Percentiles rank a stretch among this genome's conserved stretches.
These are phyloP conservation scores for Sitta europaea DNA, from an alignment of 2,113 vertebrate genomes.

Conservation along the genomic window DNA sequence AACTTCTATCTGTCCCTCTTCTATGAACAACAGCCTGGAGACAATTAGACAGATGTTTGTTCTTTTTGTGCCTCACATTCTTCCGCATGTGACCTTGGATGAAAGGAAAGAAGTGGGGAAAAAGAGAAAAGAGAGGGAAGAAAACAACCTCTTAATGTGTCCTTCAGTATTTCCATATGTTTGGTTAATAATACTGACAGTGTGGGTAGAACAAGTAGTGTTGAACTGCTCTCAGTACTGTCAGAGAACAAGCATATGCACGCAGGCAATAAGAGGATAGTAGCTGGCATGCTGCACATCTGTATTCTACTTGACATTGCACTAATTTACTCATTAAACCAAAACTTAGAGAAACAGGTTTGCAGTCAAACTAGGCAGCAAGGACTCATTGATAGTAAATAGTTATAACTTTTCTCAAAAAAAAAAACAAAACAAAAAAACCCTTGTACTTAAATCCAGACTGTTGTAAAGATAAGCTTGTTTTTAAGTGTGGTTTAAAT, in stretches of 20 bases:
- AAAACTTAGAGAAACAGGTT: not conserved
- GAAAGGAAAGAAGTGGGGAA: not conserved
- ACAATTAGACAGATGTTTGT: not conserved
- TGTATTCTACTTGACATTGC: not conserved
- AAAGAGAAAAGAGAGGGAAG: not conserved
- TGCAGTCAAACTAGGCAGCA: not conserved
- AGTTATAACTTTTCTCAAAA: not conserved
- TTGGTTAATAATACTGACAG: not conserved
- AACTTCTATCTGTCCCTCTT: not conserved
- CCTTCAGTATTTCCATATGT: not conserved
- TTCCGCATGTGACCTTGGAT: not conserved
- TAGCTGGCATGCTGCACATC: not conserved
- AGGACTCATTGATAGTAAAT: not conserved
- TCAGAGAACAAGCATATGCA: not conserved
- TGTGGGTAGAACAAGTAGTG: not conserved
- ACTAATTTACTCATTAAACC: not conserved
- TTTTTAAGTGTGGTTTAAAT: not conserved
- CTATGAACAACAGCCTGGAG: not conserved
- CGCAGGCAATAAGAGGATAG: not conserved
- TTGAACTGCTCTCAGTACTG: not conserved
- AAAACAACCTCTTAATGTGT: not conserved
- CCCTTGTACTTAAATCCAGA: not conserved
- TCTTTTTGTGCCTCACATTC: not conserved
- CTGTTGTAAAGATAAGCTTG: not conserved
- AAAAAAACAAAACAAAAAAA: accelerated